Percentiles rank a stretch among this genome's conserved stretches.
phyloP scores from a whole-genome alignment of 2,888 invertebrate genomes.

The Plebejus melissa region DNA sequence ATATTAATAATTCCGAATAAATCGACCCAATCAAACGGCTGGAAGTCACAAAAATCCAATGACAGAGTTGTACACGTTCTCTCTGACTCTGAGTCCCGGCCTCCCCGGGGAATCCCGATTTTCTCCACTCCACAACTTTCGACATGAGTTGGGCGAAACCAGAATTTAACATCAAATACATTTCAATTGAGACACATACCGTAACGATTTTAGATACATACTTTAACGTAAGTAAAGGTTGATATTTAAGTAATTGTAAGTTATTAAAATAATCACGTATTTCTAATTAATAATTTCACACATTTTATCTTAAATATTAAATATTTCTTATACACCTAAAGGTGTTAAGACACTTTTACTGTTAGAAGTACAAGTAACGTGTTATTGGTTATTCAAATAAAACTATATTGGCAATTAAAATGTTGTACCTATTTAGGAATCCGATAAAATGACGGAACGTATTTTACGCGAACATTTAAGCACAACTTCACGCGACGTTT shows the following conservation, averaged over 20 bases:
- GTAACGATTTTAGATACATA: neutral
- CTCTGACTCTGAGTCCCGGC: neutral
- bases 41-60: neutral
- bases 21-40: neutral
- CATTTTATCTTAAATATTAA: neutral
- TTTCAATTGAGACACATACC: neutral
- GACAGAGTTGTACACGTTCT: neutral
- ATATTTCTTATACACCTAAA: neutral
- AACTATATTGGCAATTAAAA: neutral
- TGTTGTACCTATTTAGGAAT: neutral
- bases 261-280: neutral
- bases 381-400: neutral
- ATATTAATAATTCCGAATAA: neutral
- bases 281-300: neutral
- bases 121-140: constrained; percentile 7
- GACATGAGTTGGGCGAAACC: neutral
- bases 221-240: neutral
- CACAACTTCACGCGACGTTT: neutral
- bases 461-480: neutral
- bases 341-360: neutral
- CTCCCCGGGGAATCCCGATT: neutral
- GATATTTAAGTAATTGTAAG: neutral
- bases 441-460: neutral
- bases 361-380: neutral
- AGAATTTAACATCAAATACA: neutral